phyloP scores from a whole-genome alignment of 2,113 vertebrate species.

The Galbula dea region DNA sequence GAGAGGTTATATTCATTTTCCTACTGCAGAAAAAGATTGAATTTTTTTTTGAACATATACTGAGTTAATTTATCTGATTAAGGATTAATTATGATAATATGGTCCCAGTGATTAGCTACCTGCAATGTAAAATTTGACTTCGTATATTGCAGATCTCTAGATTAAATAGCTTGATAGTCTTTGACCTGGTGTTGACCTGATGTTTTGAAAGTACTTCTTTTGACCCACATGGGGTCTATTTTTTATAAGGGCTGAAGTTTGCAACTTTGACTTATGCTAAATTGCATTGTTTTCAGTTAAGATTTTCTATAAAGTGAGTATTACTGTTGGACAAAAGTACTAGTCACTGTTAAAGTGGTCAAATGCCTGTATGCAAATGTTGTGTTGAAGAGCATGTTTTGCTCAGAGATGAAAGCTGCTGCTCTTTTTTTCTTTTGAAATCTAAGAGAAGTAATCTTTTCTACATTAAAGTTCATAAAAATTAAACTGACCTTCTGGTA shows the following conservation, averaged over 20 bases:
- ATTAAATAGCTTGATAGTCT: not conserved
- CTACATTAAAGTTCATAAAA: not conserved
- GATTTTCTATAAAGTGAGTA: not conserved
- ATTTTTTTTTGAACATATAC: not conserved
- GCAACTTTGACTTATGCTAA: not conserved
- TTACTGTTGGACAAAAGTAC: not conserved
- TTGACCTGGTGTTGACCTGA: not conserved
- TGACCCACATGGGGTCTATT: not conserved
- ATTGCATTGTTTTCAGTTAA: not conserved
- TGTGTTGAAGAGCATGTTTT: not conserved
- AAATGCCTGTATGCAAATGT: not conserved
- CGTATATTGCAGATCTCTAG: not conserved
- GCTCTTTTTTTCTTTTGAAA: not conserved
- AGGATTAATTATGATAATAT: slow-evolving; percentile 27
- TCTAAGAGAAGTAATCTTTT: not conserved
- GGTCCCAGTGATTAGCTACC: not conserved
- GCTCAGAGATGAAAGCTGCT: not conserved
- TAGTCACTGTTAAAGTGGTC: not conserved
- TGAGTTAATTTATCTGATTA: slow-evolving; percentile 37
- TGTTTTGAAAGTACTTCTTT: not conserved
- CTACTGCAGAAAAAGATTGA: not conserved
- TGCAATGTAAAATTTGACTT: not conserved
- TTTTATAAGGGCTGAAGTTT: not conserved
- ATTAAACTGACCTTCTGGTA: not conserved
- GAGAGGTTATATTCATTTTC: slow-evolving; percentile 35